phyloP scores from a whole-genome alignment of 2,797 vertebrate genomes.

The Odontamblyopus lacepedii region DNA sequence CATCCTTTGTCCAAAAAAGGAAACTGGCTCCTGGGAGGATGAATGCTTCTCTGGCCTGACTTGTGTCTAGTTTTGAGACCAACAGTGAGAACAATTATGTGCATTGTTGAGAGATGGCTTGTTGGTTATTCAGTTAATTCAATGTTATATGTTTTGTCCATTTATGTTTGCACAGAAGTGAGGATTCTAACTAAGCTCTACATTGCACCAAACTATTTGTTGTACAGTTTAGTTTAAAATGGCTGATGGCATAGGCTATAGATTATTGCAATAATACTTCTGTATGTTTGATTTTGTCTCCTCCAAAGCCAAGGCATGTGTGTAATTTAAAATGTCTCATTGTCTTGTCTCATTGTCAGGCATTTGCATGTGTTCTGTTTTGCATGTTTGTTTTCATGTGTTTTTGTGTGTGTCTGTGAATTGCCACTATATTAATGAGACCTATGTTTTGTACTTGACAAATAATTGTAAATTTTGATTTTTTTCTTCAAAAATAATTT shows the following conservation, averaged over 20 bases:
- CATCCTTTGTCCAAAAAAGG: slow-evolving; percentile 27
- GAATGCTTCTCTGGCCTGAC: slow-evolving; percentile 17
- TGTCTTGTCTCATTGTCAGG: slow-evolving; percentile 27
- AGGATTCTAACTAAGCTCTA: slow-evolving; percentile 59
- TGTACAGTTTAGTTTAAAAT: slow-evolving; percentile 63
- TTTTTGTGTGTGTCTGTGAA: slow-evolving; percentile 16
- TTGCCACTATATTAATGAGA: slow-evolving; percentile 1
- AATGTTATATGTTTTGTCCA: slow-evolving; percentile 52
- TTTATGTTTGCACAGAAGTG: slow-evolving; percentile 59
- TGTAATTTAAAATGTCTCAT: slow-evolving; percentile 31
- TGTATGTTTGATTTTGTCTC: slow-evolving; percentile 54
- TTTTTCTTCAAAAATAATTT: background rate
- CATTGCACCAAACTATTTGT: slow-evolving; percentile 75
- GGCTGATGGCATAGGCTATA: slow-evolving; percentile 70
- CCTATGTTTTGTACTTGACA: slow-evolving; percentile 22
- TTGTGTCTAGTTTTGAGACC: slow-evolving; percentile 7
- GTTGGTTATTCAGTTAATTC: slow-evolving; percentile 35
- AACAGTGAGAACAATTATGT: slow-evolving; percentile 20
- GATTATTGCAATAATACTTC: slow-evolving; percentile 76
- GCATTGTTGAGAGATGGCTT: slow-evolving; percentile 1
- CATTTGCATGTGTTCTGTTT: slow-evolving; percentile 39
- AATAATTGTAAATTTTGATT: background rate
- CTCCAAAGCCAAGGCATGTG: slow-evolving; percentile 71
- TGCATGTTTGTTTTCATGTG: slow-evolving; percentile 38
- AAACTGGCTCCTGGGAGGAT: slow-evolving; percentile 6